Conservation (phyloP, 2,888 invertebrate genomes). For the Colostygia pectinataria region DNA sequence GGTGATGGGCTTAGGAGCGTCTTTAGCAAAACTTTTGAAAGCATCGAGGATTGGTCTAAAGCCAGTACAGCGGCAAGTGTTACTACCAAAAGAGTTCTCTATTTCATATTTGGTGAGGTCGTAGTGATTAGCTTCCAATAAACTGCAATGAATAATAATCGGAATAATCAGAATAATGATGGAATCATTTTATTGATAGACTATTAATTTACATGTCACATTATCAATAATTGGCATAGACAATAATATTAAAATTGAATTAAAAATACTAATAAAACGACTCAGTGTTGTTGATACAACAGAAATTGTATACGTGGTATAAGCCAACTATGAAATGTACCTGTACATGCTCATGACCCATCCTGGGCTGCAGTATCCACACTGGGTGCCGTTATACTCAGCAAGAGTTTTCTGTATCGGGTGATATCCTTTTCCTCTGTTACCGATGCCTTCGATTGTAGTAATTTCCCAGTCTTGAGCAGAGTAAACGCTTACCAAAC, state of each 20-base stretch:
- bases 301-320: no score
- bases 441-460: slow-evolving; percentile 88
- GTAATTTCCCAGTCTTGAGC: slow-evolving; percentile 86
- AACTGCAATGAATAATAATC: slow-evolving; percentile 28
- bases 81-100: slow-evolving; percentile 89
- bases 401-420: slow-evolving; percentile 85
- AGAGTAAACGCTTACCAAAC: slow-evolving; percentile 82
- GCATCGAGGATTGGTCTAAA: slow-evolving; percentile 90
- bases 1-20: slow-evolving; percentile 69
- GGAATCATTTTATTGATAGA: no score
- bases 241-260: no score
- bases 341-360: slow-evolving; percentile 90
- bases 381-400: slow-evolving; percentile 86
- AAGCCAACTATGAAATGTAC: slow-evolving; percentile 46
- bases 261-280: no score
- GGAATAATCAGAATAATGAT: no score
- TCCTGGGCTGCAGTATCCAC: slow-evolving; percentile 89
- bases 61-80: slow-evolving; percentile 91
- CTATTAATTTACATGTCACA: no score
- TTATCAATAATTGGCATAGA: no score
- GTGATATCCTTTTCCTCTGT: slow-evolving; percentile 85
- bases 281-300: no score
- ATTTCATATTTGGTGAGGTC: slow-evolving; percentile 70
- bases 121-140: slow-evolving; percentile 37
- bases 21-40: slow-evolving; percentile 87